Percentiles rank a stretch among this genome's conserved stretches.
These are phyloP conservation scores for Podarcis lilfordi DNA, from an alignment of 2,797 vertebrate species.

Conservation along the genomic window DNA sequence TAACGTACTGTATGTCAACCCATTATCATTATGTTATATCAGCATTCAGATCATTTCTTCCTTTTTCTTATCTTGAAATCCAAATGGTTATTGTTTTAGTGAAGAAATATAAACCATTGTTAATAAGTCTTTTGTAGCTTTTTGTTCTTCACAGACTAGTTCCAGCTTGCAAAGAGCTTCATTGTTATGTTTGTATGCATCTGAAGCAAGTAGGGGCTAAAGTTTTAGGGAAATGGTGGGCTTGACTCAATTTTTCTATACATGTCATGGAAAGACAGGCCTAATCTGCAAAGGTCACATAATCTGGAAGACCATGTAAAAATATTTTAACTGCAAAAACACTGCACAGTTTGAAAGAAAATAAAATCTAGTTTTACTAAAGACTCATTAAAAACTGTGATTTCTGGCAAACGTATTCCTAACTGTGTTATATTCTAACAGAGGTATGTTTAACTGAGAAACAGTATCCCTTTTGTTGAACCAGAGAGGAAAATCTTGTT, in stretches of 20 bases:
- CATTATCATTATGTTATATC: background rate
- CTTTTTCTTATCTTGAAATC: background rate
- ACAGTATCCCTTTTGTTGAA: conserved; percentile 79
- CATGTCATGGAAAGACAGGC: background rate
- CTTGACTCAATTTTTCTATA: background rate
- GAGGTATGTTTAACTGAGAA: conserved; percentile 71
- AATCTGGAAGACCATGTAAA: conserved; percentile 11
- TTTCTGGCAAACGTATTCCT: conserved; percentile 76
- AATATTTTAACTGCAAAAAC: conserved; percentile 63
- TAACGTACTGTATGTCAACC: background rate
- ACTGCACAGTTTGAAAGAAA: conserved; percentile 74
- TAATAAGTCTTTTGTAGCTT: no score
- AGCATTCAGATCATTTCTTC: background rate
- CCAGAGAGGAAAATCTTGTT: conserved; percentile 42
- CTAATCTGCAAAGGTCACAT: background rate
- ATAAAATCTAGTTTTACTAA: conserved; percentile 74
- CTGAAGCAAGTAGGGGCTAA: background rate
- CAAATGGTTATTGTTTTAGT: background rate
- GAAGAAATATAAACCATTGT: background rate
- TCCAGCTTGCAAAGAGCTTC: background rate
- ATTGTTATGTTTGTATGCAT: background rate
- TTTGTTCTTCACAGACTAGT: background rate
- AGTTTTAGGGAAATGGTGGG: background rate
- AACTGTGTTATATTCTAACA: conserved; percentile 74
- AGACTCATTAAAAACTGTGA: conserved; percentile 78